Conservation (phyloP, 2,113 vertebrate species). For the Apistogramma diplotaenia region DNA sequence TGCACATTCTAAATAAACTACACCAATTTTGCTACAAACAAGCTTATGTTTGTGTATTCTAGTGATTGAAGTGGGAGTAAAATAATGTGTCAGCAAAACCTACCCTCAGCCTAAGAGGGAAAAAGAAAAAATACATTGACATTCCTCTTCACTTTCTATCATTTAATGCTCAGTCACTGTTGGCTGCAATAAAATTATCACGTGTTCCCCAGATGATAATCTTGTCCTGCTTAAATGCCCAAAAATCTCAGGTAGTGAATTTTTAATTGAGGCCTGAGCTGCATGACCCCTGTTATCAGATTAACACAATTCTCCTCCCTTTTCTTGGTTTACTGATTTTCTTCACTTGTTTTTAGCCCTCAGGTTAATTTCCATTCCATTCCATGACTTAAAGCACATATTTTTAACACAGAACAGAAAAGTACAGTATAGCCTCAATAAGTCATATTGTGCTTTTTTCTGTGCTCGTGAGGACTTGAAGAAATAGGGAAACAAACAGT, state of each 20-base stretch:
- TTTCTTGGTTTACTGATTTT: not conserved
- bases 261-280: not conserved
- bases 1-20: too few relatives aligned
- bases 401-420: not conserved
- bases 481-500: not conserved
- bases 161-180: not conserved
- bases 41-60: too few relatives aligned
- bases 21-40: too few relatives aligned
- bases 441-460: fast-evolving
- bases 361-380: too few relatives aligned
- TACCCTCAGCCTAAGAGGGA: too few relatives aligned
- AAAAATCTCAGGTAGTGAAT: not conserved
- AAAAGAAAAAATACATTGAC: not conserved
- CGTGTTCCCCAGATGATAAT: not conserved
- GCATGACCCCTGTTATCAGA: not conserved
- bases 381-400: not conserved
- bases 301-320: too few relatives aligned
- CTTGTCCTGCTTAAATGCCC: not conserved
- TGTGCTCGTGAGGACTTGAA: not conserved
- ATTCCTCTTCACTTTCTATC: not conserved
- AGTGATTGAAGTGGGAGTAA: not conserved
- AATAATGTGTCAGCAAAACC: too few relatives aligned
- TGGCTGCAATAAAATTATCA: not conserved
- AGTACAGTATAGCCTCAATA: not conserved
- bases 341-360: not conserved